Conservation (phyloP, 2,113 vertebrate genomes). For the Lycocorax pyrrhopterus region DNA sequence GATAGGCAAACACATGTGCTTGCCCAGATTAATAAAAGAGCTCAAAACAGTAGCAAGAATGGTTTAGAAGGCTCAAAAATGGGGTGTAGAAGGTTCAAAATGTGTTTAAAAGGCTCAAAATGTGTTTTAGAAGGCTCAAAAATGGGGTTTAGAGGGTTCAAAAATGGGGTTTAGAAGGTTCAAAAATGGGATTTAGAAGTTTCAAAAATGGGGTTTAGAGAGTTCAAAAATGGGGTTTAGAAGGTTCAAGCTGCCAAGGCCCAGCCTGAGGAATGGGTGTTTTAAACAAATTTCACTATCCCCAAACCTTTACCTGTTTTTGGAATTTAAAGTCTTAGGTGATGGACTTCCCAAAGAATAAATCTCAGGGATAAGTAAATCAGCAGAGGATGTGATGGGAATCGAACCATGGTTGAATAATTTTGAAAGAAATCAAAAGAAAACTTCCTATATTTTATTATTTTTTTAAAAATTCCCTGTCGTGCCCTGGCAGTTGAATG, state of each 20-base stretch:
- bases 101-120: not conserved
- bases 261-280: not conserved
- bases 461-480: not conserved
- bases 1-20: not conserved
- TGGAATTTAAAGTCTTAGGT: not conserved
- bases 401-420: not conserved
- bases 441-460: not conserved
- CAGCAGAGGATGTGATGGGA: not conserved
- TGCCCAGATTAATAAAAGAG: not conserved
- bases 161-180: not conserved
- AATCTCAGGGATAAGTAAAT: not conserved
- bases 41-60: not conserved
- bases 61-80: not conserved
- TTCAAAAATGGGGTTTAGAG: not conserved
- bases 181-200: not conserved
- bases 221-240: not conserved
- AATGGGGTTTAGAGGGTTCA: not conserved
- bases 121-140: not conserved
- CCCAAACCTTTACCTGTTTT: not conserved
- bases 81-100: not conserved
- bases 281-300: not conserved
- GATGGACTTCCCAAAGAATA: not conserved
- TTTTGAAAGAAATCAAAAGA: conserved; percentile 7
- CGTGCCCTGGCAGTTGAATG: not conserved
- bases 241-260: not conserved